Conservation (phyloP, 2,888 invertebrate genomes). For the Schizaphis graminum region DNA sequence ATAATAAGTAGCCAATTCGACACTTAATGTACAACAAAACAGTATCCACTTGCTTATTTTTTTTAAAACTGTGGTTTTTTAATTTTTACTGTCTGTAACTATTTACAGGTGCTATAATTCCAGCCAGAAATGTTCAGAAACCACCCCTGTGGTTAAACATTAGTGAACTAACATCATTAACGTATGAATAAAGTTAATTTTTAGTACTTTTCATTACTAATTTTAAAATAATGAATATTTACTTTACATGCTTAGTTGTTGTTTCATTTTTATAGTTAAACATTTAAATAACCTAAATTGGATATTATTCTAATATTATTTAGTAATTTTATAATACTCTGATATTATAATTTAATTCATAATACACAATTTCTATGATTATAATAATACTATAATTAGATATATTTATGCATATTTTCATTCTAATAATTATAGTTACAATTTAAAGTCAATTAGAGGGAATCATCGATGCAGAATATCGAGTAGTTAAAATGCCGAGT, state of each 20-base stretch:
- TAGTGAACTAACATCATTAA: neutral
- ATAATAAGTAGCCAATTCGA: too few species aligned
- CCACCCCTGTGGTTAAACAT: neutral
- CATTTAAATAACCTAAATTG: neutral
- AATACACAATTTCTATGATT: neutral
- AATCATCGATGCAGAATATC: conserved; percentile 38
- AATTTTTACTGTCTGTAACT: too few species aligned
- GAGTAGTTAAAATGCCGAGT: conserved; percentile 62
- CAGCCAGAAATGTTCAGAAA: neutral
- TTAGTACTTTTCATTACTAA: neutral
- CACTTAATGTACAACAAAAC: too few species aligned
- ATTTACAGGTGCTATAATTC: neutral
- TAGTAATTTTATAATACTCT: neutral
- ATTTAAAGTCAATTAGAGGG: neutral
- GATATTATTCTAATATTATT: neutral
- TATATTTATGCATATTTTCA: neutral
- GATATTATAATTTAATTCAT: neutral
- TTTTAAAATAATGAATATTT: neutral
- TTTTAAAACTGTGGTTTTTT: too few species aligned
- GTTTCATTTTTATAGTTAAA: neutral
- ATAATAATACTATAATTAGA: neutral
- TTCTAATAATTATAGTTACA: conserved; percentile 17
- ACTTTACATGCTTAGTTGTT: neutral
- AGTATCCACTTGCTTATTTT: too few species aligned
- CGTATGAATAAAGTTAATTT: neutral